Percentiles rank a stretch among this genome's conserved stretches.
Evolutionary conservation across 2,797 vertebrate species (phyloP).

Genomic region (Sparidentex hasta): DNA sequence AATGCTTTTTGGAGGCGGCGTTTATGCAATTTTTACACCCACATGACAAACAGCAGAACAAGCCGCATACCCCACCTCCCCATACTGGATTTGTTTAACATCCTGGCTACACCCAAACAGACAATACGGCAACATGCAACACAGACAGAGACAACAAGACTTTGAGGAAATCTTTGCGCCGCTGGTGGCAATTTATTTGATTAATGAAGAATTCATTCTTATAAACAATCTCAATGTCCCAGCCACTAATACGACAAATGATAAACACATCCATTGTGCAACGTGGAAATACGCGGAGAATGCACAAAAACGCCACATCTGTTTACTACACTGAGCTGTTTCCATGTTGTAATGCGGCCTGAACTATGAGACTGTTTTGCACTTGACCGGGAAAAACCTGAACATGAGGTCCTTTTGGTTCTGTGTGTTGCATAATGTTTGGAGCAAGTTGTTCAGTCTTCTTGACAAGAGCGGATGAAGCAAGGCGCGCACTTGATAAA

Average conservation of each 20-base stretch:
- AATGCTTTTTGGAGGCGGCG: background rate
- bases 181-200: background rate
- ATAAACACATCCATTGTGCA: conserved; percentile 17
- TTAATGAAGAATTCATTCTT: background rate
- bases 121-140: background rate
- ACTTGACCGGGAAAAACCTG: background rate
- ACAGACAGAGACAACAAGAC: background rate
- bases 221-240: conserved; percentile 9
- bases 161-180: background rate
- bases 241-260: conserved; percentile 9
- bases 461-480: background rate
- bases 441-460: background rate
- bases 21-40: background rate
- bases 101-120: conserved; percentile 36
- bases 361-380: conserved; percentile 12
- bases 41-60: background rate
- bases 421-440: conserved; percentile 8
- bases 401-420: background rate
- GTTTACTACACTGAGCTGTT: background rate
- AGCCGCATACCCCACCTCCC: background rate
- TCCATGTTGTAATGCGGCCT: background rate
- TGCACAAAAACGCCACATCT: background rate
- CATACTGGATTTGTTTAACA: conserved; percentile 6
- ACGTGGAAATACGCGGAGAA: background rate
- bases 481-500: background rate